Evolutionary conservation across 2,113 vertebrate genomes (phyloP).

Genomic region (Grantiella picta): DNA sequence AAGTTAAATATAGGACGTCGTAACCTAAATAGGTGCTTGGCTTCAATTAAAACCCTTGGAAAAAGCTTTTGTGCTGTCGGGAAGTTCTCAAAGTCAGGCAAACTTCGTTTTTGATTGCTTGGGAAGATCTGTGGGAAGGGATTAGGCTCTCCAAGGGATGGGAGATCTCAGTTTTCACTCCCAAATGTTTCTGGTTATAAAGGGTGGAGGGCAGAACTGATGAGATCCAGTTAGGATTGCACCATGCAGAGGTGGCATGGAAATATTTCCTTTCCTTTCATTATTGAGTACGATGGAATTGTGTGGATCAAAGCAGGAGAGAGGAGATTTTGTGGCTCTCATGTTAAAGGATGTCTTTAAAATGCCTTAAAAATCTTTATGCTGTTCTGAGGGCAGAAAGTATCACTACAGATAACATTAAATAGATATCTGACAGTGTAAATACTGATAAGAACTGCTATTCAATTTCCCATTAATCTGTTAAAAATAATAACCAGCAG

Average conservation of each 20-base stretch:
- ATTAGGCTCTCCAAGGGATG: neutral
- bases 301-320: neutral
- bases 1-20: constrained; percentile 19
- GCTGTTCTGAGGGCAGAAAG: neutral
- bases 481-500: neutral
- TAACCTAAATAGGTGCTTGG: constrained; percentile 54
- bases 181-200: neutral
- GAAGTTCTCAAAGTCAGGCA: constrained; percentile 55
- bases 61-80: neutral
- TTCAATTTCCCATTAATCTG: neutral
- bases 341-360: too few relatives aligned
- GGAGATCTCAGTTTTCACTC: neutral
- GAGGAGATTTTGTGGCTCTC: neutral
- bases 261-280: neutral
- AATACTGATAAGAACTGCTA: neutral
- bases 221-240: neutral
- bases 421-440: neutral
- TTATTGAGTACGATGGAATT: neutral
- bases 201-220: neutral
- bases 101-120: constrained; percentile 1
- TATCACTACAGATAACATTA: neutral
- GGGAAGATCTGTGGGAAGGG: neutral
- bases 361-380: too few relatives aligned
- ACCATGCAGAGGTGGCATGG: neutral
- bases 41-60: constrained; percentile 52